Base-by-base conservation (phyloP, 37 sponge, comb jelly and placozoan genomes). In the Amphimedon queenslandica region DNA sequence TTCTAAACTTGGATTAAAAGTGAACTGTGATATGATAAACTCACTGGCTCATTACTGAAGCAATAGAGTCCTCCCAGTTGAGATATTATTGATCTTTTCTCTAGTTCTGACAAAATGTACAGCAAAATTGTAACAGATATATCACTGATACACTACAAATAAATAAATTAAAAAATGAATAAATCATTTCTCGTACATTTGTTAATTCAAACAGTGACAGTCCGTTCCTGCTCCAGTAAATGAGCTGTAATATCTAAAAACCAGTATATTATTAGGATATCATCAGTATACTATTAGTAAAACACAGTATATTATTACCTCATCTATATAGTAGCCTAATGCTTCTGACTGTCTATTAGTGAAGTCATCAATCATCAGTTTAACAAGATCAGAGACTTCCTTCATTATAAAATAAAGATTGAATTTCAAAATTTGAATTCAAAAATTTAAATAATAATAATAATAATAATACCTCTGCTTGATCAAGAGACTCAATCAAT, bases 171-270 rank as follows among this genome's bases (percentile, higher is more conserved):
- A n/a, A 25, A 63, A 16, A 30, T 16, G 8, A 67, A 20, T 10
- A 5, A 38, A 67, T n/a, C n/a, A n/a, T n/a, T n/a, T n/a, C n/a
- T n/a, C 57, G 63, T 36, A 83, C 77, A 36, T 76, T 58, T 32
- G 39, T 43, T 28, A 85, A 40, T 40, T 85, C 86, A 68, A 28
- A 38, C 23, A 85, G 13, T 13, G 70, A 57, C 20, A 85, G 73
- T 5, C 86, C 86, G 74, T 85, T 85, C 34, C 86, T 66, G 0
- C 80, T 79, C 86, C 86, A 85, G 40, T 79, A 79, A 16, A 85
- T 58, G 23, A 85, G 42, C 70, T 85, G 79, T 27, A 85, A 10
- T 2, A 78, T 41, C 86, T 85, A 37, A 5, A 56, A 43, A 71
- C 35, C 20, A 41, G 38, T 18, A 79, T 40, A 51, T 13, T 60